Percentiles rank a stretch among this genome's conserved stretches.
phyloP scores from a whole-genome alignment of 2,797 vertebrate genomes.

The Meriones psammophilus region DNA sequence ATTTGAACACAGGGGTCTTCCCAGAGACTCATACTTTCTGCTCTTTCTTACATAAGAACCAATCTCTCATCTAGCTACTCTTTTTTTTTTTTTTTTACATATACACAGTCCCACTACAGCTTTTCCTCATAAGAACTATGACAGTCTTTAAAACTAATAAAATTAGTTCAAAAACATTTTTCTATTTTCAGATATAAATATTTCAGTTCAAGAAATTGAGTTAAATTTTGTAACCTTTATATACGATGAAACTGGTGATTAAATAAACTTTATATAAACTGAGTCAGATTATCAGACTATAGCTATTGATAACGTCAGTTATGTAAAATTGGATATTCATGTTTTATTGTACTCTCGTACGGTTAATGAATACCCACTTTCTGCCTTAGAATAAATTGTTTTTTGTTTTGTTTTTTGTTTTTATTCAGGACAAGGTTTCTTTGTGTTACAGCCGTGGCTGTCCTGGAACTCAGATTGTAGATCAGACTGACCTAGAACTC shows the following conservation, averaged over 20 bases:
- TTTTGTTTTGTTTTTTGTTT: too few relatives aligned
- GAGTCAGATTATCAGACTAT: neutral
- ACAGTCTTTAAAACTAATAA: neutral
- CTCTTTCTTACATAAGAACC: neutral
- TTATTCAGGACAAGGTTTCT: neutral
- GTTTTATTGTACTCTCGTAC: neutral
- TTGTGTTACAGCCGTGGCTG: neutral
- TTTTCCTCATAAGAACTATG: neutral
- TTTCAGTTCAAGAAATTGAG: neutral
- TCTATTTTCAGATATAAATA: neutral
- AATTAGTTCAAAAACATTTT: conserved; percentile 10
- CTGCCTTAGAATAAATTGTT: neutral
- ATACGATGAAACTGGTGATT: neutral
- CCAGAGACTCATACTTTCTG: neutral
- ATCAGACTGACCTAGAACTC: neutral
- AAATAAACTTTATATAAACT: neutral
- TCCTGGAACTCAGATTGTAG: neutral
- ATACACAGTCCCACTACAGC: neutral
- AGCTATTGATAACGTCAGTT: neutral
- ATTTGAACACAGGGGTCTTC: too few relatives aligned
- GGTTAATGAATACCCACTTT: neutral
- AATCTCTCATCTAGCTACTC: neutral
- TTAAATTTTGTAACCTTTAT: neutral
- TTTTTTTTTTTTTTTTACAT: neutral
- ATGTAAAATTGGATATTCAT: neutral